Evolutionary conservation across 2,888 invertebrate species (phyloP), one percentile per base, ranked within the genome.

Genomic region (Eupithecia dodoneata): DNA sequence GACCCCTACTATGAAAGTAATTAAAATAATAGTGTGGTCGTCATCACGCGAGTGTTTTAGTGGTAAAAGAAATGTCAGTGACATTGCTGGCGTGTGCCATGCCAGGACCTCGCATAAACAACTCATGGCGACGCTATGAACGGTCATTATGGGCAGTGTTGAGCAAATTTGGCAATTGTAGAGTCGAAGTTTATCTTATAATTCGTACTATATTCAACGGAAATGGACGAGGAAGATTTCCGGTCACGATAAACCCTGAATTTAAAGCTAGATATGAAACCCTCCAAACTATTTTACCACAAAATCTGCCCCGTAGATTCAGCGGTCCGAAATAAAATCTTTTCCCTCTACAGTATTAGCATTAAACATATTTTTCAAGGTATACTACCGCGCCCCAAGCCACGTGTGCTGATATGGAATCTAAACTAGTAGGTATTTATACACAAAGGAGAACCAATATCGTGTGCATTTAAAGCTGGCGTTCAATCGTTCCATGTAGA

Each of bases 21-120:
- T 94, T 94, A 94, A 94, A 94, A 93, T 93, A 93, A 94, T 93
- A 92, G 92, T 90, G 85, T 84, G 83, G 85, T 42, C 87, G 87
- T 87, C 87, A 89, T 90, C 94, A 94, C 93, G 94, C 94, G 84
- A 88, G 88, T 88, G 87, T 85, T 90, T 88, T 85, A 87, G 83
- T 85, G 83, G 87, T 87, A 86, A 88, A 88, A 85, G 84, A 88
- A 88, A 85, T 83, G 78, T 83, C 82, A 83, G 85, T 83, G 86
- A 85, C 86, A 85, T 83, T 85, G 85, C 85, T 82, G 81, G 82
- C 84, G 86, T 81, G 84, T 63, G 63, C 63, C 85, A 84, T 84
- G 66, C 42, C 42, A 15, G 13, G 66, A 42, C 42, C 42, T 13
- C 41, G 42, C 66, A 66, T 42, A 15, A 66, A 66, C 41, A 42